Conservation (phyloP, 2,888 invertebrate species). For the Malthinus flaveolus region DNA sequence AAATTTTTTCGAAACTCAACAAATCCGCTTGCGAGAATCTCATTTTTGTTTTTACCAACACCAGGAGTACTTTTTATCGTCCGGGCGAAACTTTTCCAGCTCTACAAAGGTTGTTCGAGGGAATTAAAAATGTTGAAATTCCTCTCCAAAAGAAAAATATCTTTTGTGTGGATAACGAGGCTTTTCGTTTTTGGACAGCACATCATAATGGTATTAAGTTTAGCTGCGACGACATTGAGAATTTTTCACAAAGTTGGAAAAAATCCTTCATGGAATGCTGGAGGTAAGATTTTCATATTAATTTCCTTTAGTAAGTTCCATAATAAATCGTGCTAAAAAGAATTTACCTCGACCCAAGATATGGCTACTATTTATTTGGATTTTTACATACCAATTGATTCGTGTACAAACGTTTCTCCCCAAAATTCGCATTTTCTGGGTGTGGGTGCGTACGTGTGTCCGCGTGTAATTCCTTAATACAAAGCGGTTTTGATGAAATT, state of each 20-base stretch:
- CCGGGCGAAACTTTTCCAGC: constrained; percentile 44
- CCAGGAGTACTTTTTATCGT: constrained; percentile 40
- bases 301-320: no score
- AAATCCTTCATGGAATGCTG: constrained; percentile 37
- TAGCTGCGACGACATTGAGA: constrained; percentile 21
- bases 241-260: constrained; percentile 37
- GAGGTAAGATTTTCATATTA: constrained; percentile 35
- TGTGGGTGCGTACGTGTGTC: no score
- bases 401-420: no score
- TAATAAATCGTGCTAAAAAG: background rate
- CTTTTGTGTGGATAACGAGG: constrained; percentile 50
- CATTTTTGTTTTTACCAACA: constrained; percentile 48
- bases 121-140: constrained; percentile 35
- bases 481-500: no score
- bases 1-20: constrained; percentile 47
- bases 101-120: constrained; percentile 39
- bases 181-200: constrained; percentile 45
- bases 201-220: constrained; percentile 37
- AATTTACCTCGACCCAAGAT: no score
- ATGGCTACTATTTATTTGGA: no score
- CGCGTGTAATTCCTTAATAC: no score
- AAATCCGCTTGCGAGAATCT: constrained; percentile 47
- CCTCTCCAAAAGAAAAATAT: constrained; percentile 39
- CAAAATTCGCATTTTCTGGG: no score
- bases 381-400: no score